Percentiles rank a stretch among this genome's conserved stretches.
Evolutionary conservation across 2,888 invertebrate genomes (phyloP).

Genomic region (Melinaea marsaeus): DNA sequence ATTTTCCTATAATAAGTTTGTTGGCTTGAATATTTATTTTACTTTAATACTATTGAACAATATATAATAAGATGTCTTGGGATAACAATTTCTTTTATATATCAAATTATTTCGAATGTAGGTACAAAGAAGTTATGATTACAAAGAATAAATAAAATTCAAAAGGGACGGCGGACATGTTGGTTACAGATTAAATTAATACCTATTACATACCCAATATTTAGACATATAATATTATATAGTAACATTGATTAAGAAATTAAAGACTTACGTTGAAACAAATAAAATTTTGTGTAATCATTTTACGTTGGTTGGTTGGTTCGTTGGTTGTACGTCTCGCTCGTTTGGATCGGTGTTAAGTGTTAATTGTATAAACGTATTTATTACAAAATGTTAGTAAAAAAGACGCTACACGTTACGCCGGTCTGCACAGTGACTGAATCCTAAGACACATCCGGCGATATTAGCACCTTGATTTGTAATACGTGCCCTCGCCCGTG

Average conservation of each 20-base stretch:
- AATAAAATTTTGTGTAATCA: conserved; percentile 52
- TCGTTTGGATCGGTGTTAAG: conserved; percentile 47
- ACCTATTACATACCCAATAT: too few species aligned
- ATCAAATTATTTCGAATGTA: too few species aligned
- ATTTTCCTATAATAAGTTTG: not conserved
- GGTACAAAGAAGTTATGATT: too few species aligned
- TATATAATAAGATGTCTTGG: too few species aligned
- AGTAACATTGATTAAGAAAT: too few species aligned
- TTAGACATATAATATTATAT: too few species aligned
- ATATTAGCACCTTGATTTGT: conserved; percentile 36
- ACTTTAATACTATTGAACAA: too few species aligned
- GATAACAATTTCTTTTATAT: too few species aligned
- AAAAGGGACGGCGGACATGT: too few species aligned
- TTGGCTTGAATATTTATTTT: too few species aligned
- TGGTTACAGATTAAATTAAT: too few species aligned
- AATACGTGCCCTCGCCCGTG: conserved; percentile 7
- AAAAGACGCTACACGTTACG: conserved; percentile 48
- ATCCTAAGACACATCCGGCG: conserved; percentile 51
- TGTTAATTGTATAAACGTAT: conserved; percentile 68
- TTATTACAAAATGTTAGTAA: conserved; percentile 51
- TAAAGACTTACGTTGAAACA: conserved; percentile 36
- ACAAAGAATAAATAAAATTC: too few species aligned
- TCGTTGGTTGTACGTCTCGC: conserved; percentile 62
- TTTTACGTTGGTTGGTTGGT: conserved; percentile 58
- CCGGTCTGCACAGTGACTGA: conserved; percentile 41